Evolutionary conservation across 2,797 vertebrate genomes (phyloP).

Genomic region (Muscicapa comitata): DNA sequence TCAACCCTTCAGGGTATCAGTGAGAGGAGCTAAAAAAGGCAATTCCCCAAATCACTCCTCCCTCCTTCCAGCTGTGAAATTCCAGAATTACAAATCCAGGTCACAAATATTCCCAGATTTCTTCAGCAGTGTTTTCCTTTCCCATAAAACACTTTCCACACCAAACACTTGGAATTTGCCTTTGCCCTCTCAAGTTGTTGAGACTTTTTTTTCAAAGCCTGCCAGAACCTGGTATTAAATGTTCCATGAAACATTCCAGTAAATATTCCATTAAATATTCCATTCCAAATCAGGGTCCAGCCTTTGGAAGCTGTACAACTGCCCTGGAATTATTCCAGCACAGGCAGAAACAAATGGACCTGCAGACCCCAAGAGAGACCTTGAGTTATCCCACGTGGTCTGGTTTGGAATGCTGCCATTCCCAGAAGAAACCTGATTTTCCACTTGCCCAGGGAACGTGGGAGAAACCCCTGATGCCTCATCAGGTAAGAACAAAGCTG

Average conservation of each 20-base stretch:
- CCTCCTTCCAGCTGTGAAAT: neutral
- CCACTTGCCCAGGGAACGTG: neutral
- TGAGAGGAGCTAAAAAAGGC: neutral
- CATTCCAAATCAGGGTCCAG: neutral
- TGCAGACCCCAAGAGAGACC: neutral
- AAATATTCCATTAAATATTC: neutral
- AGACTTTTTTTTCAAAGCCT: neutral
- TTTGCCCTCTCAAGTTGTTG: neutral
- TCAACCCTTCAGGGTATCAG: neutral
- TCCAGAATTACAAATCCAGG: neutral
- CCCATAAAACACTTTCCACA: neutral
- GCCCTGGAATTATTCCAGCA: neutral
- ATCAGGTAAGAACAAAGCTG: neutral
- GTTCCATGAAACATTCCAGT: neutral
- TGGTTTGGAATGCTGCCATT: neutral
- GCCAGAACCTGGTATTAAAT: neutral
- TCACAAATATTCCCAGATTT: neutral
- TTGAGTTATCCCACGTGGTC: fast-evolving
- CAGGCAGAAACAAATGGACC: neutral
- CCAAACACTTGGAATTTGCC: neutral
- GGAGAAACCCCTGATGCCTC: neutral
- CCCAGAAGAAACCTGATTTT: neutral
- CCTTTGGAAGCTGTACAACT: neutral
- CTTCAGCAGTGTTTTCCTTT: neutral
- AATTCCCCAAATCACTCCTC: neutral